Percentiles rank a stretch among this genome's conserved stretches.
Conservation (phyloP, 1,140 invertebrate species). For the Pectinophora gossypiella region DNA sequence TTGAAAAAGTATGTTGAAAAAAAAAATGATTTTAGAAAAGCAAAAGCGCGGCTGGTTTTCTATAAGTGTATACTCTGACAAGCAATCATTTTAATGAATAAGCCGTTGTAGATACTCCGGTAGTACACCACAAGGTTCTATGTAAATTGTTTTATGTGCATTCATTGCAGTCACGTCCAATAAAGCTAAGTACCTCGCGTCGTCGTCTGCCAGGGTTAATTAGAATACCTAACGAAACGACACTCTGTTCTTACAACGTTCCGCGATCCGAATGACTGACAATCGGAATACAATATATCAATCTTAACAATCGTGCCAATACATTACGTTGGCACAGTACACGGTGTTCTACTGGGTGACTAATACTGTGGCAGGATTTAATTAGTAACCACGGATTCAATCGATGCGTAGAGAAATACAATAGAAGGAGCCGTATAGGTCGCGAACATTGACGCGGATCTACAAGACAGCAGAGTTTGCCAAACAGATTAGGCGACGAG, state of each 20-base stretch:
- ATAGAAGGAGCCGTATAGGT: neutral
- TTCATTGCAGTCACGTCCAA: neutral
- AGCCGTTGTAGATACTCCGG: too few relatives aligned
- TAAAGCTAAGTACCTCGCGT: neutral
- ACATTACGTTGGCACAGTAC: neutral
- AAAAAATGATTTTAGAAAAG: too few relatives aligned
- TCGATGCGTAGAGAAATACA: neutral
- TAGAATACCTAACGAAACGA: neutral
- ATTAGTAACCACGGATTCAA: neutral
- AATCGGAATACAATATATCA: constrained; percentile 10
- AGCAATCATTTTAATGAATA: neutral
- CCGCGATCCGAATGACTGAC: neutral
- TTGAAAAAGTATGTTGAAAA: too few relatives aligned
- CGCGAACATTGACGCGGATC: neutral
- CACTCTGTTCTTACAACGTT: neutral
- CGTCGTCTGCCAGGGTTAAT: neutral
- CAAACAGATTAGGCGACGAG: neutral
- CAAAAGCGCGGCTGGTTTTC: too few relatives aligned
- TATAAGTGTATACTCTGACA: too few relatives aligned
- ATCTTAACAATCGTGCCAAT: constrained; percentile 8
- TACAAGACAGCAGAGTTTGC: neutral
- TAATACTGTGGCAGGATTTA: neutral
- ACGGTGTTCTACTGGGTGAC: too few relatives aligned
- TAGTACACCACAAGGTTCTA: neutral
- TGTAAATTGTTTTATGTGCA: neutral